These are phyloP conservation scores for Menura novaehollandiae DNA, from an alignment of 2,113 vertebrate species.

Conservation along the genomic window DNA sequence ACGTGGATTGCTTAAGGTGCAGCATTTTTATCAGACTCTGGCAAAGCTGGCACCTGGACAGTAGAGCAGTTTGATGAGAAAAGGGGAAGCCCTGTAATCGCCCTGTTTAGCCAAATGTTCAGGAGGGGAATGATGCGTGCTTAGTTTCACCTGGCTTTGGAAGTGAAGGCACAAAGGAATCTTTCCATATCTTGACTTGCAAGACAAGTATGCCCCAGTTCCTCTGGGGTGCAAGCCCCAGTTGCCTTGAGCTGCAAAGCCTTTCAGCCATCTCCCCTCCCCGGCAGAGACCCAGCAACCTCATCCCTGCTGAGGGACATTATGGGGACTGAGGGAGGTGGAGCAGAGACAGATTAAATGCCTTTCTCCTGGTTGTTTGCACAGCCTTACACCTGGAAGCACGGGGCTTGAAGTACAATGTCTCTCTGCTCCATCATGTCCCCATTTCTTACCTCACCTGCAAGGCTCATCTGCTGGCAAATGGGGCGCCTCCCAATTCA, in stretches of 20 bases:
- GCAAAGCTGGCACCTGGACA: not conserved
- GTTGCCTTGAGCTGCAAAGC: not conserved
- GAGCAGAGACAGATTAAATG: not conserved
- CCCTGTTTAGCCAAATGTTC: not conserved
- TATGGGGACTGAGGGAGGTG: not conserved
- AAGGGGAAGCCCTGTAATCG: accelerated
- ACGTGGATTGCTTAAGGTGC: accelerated
- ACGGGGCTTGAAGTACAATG: not conserved
- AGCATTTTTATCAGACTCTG: not conserved
- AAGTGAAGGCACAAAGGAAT: not conserved
- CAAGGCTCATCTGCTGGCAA: not conserved
- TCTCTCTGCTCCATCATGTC: not conserved
- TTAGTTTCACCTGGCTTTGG: not conserved
- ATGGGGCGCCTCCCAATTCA: not conserved
- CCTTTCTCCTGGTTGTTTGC: not conserved
- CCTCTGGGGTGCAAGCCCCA: not conserved
- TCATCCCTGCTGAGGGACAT: not conserved
- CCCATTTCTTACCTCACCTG: not conserved
- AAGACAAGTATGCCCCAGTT: accelerated
- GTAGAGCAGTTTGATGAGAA: not conserved
- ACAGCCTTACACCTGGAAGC: not conserved
- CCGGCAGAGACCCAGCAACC: not conserved
- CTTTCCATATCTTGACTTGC: not conserved
- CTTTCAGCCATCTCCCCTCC: not conserved
- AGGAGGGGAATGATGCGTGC: not conserved